A percentile compares a stretch with the other conserved stretches of the same genome.
Conservation (phyloP, 1,140 invertebrate genomes). For the Chironomus striatipennis region DNA sequence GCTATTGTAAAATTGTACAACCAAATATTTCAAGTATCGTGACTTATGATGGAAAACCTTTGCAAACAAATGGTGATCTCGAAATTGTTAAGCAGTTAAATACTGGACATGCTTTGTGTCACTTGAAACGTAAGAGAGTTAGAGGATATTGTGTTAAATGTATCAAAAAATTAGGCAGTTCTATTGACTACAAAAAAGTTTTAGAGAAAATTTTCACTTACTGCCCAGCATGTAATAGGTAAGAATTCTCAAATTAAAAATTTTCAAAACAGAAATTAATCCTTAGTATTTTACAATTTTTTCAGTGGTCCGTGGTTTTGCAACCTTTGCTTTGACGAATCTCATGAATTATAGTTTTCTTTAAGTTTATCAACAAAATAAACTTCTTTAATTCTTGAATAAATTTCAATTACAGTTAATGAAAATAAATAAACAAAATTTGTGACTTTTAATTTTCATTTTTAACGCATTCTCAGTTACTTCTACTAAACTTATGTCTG, state of each 20-base stretch:
- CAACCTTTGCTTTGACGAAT: neutral
- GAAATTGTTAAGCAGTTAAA: neutral
- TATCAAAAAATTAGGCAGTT: neutral
- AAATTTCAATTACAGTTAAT: too few species aligned
- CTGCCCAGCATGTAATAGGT: neutral
- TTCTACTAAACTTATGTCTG: too few species aligned
- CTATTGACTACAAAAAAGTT: conserved; percentile 5
- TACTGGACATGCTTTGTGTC: neutral
- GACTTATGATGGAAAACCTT: neutral
- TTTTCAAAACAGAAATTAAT: too few species aligned
- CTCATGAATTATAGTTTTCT: neutral
- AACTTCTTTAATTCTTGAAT: too few species aligned
- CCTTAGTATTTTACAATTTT: too few species aligned
- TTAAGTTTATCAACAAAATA: too few species aligned
- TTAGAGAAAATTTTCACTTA: conserved; percentile 8
- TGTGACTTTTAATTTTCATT: too few species aligned
- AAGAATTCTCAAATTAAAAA: too few species aligned
- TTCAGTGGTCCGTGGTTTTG: neutral
- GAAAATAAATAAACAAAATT: too few species aligned
- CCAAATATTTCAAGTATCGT: neutral
- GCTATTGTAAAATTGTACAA: neutral
- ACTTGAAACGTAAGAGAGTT: neutral
- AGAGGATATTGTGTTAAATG: conserved; percentile 4
- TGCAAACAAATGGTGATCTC: neutral
- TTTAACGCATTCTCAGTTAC: too few species aligned